These are phyloP conservation scores for Reticulitermes speratus DNA, from an alignment of 1,140 invertebrate species.

Conservation along the genomic window DNA sequence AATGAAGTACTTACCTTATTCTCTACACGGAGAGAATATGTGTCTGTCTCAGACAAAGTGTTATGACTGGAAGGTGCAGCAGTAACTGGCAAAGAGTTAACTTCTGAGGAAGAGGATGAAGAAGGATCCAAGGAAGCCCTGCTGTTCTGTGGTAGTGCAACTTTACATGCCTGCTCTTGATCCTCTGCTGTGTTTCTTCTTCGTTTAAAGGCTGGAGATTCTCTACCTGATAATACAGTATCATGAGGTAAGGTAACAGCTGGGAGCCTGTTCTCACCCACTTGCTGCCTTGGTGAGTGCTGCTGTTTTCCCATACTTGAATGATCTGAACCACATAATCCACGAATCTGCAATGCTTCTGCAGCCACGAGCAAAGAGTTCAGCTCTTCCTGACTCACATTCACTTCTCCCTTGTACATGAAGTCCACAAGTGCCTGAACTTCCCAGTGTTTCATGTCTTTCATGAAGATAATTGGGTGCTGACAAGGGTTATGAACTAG, in stretches of 20 bases:
- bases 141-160: neutral
- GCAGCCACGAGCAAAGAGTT: slow-evolving; percentile 76
- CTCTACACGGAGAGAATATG: neutral
- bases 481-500: slow-evolving; percentile 48
- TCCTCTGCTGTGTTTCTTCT: neutral
- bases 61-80: neutral
- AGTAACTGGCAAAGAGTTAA: neutral
- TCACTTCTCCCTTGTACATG: slow-evolving; percentile 86
- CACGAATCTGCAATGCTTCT: slow-evolving; percentile 58
- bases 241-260: slow-evolving; percentile 23
- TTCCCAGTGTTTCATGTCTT: slow-evolving; percentile 59
- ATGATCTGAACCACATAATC: slow-evolving; percentile 30
- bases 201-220: neutral
- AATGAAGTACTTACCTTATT: neutral
- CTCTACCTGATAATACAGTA: slow-evolving; percentile 9
- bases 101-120: neutral
- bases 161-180: neutral
- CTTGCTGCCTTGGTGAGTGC: neutral
- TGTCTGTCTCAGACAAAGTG: neutral
- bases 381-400: slow-evolving; percentile 78
- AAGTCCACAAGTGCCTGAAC: slow-evolving; percentile 81
- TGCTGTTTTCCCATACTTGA: neutral
- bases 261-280: neutral
- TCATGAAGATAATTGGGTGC: slow-evolving; percentile 51
- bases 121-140: neutral